These are phyloP conservation scores for Loripinus fragilis DNA, from an alignment of 2,888 invertebrate species.

Conservation along the genomic window DNA sequence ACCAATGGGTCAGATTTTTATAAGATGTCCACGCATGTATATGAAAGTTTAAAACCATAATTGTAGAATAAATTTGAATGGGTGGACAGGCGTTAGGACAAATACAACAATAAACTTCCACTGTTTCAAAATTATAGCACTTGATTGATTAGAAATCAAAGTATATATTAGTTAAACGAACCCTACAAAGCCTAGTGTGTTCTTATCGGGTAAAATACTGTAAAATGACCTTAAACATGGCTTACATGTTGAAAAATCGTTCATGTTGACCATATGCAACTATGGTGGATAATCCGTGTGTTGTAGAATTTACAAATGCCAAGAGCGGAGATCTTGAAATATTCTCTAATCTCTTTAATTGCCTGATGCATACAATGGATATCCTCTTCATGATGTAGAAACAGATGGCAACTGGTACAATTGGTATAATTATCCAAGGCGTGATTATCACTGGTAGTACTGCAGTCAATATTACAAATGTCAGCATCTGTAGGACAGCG, in stretches of 20 bases:
- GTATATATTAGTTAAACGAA: too few species aligned
- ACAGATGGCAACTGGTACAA: conserved; percentile 78
- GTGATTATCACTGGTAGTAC: conserved; percentile 44
- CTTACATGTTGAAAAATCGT: conserved; percentile 84
- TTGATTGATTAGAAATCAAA: too few species aligned
- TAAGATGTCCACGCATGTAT: too few species aligned
- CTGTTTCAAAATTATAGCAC: too few species aligned
- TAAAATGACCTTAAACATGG: too few species aligned
- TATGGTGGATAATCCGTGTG: conserved; percentile 86
- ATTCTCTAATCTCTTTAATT: conserved; percentile 84
- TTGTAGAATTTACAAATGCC: conserved; percentile 85
- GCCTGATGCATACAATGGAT: conserved; percentile 80
- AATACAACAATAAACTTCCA: too few species aligned
- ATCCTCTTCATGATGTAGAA: conserved; percentile 80
- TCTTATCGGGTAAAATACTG: too few species aligned
- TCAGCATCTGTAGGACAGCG: conserved; percentile 47
- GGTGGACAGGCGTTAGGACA: too few species aligned
- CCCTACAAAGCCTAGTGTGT: too few species aligned
- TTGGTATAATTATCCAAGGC: conserved; percentile 63
- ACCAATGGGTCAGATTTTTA: too few species aligned
- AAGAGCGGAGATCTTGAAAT: conserved; percentile 86
- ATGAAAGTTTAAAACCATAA: too few species aligned
- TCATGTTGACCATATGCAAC: conserved; percentile 86
- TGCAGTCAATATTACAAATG: conserved; percentile 50
- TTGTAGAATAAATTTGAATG: too few species aligned